A percentile compares a stretch with the other conserved stretches of the same genome.
Conservation (phyloP, 2,888 invertebrate species). For the Acronicta alni region DNA sequence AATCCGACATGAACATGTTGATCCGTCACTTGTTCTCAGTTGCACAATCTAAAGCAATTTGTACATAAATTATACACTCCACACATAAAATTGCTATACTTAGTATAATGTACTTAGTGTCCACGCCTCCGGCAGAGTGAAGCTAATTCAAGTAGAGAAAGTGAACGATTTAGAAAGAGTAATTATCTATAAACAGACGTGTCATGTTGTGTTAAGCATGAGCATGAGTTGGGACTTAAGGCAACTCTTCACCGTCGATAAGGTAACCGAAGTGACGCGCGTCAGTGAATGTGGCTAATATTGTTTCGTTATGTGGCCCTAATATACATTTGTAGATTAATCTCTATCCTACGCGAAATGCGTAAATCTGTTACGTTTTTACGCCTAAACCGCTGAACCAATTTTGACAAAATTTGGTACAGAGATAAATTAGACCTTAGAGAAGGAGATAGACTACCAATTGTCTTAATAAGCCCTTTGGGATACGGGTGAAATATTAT, state of each 20-base stretch:
- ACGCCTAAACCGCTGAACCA: no score
- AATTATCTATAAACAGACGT: slow-evolving; percentile 54
- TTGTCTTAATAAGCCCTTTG: no score
- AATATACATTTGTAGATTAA: not conserved
- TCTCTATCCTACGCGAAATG: no score
- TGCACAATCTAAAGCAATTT: slow-evolving; percentile 67
- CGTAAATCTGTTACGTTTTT: no score
- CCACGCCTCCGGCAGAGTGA: slow-evolving; percentile 49
- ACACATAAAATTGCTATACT: slow-evolving; percentile 58
- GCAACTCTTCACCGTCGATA: slow-evolving; percentile 2
- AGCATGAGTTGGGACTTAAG: slow-evolving; percentile 17
- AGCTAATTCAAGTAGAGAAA: slow-evolving; percentile 65
- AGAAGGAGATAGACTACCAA: no score
- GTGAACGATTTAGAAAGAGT: slow-evolving; percentile 58
- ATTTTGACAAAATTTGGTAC: no score
- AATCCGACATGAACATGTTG: slow-evolving; percentile 45
- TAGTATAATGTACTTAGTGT: slow-evolving; percentile 49
- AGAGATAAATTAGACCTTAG: no score
- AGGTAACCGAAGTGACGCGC: not conserved
- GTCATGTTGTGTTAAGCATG: slow-evolving; percentile 31
- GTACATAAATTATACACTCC: slow-evolving; percentile 64
- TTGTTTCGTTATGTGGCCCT: not conserved
- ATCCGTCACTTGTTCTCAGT: slow-evolving; percentile 55
- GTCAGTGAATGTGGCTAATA: not conserved
- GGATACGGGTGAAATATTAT: no score